Base-by-base conservation (phyloP, 2,797 vertebrate genomes). In the Karalla daura region DNA sequence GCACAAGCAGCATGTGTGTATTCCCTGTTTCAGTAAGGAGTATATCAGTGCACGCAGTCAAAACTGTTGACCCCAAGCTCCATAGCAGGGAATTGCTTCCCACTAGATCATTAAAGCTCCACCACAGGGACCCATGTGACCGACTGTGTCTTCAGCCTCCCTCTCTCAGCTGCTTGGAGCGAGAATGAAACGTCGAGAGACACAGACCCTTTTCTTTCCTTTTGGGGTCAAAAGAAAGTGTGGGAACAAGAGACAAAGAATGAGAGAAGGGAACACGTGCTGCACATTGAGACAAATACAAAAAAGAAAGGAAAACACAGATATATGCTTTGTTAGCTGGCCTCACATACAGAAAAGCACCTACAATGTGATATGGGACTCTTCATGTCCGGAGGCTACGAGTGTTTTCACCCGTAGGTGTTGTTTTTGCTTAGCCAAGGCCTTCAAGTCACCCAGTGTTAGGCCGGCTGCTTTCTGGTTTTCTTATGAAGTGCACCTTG, bases 31-130 rank as follows among this genome's bases (percentile, higher is more conserved):
- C 28, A 61, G 51, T 50, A 13, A 17, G 21, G 51, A 39, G 27
- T 54, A 32, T 14, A 43, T 59, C 13, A 65, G 63, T 50, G 36
- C 41, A 32, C 46, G 30, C 62, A 35, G 69, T 66, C 49, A 70
- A 39, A 59, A 72, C 40, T 78, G 61, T 74, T 69, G 70, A 77
- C 80, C 41, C 40, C 15, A 30, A 58, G 63, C 84, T 83, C 76
- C 81, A 85, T 83, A 83, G 71, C 72, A 86, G 79, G 76, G 83
- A 85, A 52, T 78, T 74, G 64, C 54, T 51, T 72, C 74, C 80
- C 74, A 52, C 75, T 35, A 15, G 40, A 68, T 74, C 78, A 60
- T 88, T 76, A 86, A 72, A 63, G 51, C 70, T 56, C 66, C 61
- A 64, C 80, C 69, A 20, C 64, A 53, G 78, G 61, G 66, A 86